phyloP scores from a whole-genome alignment of 2,113 vertebrate species.

The Protomyctophum bolini region DNA sequence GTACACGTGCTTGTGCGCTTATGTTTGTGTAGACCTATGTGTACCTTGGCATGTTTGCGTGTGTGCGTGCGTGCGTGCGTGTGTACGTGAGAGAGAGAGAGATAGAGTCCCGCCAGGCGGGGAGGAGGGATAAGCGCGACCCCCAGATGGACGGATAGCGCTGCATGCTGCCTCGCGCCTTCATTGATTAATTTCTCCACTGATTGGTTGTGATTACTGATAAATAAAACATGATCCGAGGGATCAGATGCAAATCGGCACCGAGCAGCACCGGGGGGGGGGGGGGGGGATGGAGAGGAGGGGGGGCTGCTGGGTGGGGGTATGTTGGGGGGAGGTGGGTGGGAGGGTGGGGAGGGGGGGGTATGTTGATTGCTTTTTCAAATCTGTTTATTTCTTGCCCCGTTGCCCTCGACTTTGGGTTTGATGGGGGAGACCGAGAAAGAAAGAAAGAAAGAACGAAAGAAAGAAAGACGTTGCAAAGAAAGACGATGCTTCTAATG shows the following conservation, averaged over 20 bases:
- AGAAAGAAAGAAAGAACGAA: conserved; percentile 9
- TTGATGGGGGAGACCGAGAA: conserved; percentile 59
- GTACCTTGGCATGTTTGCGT: no score
- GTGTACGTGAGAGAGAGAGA: conserved; percentile 24
- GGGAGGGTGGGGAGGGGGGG: conserved; percentile 62
- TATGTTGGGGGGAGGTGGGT: neutral
- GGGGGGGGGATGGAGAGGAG: conserved; percentile 32
- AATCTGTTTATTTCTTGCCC: conserved; percentile 82
- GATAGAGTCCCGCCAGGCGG: conserved; percentile 36
- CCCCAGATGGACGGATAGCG: conserved; percentile 91
- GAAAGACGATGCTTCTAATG: no score
- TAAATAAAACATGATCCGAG: conserved; percentile 87
- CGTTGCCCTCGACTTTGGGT: conserved; percentile 73
- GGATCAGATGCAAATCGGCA: conserved; percentile 84
- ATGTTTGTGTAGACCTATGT: no score
- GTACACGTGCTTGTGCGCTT: conserved; percentile 5
- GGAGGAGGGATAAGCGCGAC: conserved; percentile 68
- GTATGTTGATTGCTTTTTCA: conserved; percentile 84
- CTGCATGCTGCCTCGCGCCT: conserved; percentile 79
- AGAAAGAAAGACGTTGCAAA: no score
- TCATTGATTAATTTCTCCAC: conserved; percentile 88
- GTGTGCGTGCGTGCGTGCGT: conserved; percentile 1
- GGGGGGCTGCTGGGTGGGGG: neutral
- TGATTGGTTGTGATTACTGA: conserved; percentile 91
- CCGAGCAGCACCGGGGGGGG: conserved; percentile 72